Conservation (phyloP, 2,113 vertebrate genomes). For the Eublepharis macularius region DNA sequence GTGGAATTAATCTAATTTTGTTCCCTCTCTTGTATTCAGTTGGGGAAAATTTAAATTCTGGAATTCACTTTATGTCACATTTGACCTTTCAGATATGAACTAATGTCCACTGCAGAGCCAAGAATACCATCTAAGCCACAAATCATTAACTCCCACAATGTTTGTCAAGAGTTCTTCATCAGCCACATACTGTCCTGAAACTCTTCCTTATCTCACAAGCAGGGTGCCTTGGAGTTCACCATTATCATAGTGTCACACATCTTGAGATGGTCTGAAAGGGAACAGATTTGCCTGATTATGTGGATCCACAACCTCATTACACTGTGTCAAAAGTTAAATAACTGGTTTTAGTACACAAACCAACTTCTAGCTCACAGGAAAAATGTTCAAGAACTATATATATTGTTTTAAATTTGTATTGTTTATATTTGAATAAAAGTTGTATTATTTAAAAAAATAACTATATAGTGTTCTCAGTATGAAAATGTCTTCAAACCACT, state of each 20-base stretch:
- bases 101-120: not conserved
- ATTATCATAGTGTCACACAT: not conserved
- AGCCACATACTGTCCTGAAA: not conserved
- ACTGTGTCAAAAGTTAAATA: not conserved
- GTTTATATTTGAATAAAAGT: too few species aligned
- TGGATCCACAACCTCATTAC: not conserved
- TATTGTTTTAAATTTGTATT: too few species aligned
- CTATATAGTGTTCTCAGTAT: not conserved
- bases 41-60: not conserved
- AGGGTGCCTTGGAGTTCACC: not conserved
- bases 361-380: not conserved
- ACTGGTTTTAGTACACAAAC: not conserved
- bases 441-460: too few species aligned
- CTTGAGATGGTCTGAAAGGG: not conserved
- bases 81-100: slow-evolving; percentile 16
- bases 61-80: slow-evolving; percentile 8
- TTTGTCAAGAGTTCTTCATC: slow-evolving; percentile 5
- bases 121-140: not conserved
- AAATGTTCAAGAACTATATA: too few species aligned
- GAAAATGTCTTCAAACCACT: not conserved
- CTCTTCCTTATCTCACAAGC: not conserved
- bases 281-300: not conserved
- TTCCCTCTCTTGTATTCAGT: not conserved
- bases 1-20: not conserved
- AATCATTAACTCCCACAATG: not conserved